Evolutionary conservation across 2,113 vertebrate species (phyloP).

Genomic region (Eulacestoma nigropectus): DNA sequence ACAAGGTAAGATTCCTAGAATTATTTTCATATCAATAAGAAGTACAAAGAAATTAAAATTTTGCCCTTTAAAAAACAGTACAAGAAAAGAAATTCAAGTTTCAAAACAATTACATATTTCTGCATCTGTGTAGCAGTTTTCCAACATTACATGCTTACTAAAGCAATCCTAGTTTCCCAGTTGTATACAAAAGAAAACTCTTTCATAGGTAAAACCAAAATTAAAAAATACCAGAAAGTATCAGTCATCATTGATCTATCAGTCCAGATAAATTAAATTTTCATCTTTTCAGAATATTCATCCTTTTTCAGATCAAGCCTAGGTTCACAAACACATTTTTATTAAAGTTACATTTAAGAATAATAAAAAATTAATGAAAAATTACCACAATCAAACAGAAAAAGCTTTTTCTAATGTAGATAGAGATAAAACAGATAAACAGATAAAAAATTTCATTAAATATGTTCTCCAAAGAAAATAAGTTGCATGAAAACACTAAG

Average conservation of each 20-base stretch:
- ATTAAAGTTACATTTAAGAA: not conserved
- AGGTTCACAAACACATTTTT: not conserved
- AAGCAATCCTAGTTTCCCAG: not conserved
- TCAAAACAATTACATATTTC: not conserved
- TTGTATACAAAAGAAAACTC: not conserved
- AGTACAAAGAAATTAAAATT: not conserved
- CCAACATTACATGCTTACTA: fast-evolving
- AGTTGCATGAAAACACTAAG: not conserved
- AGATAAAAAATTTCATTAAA: not conserved
- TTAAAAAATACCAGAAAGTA: not conserved
- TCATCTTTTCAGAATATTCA: not conserved
- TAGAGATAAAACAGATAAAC: not conserved
- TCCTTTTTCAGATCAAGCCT: not conserved
- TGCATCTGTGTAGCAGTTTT: not conserved
- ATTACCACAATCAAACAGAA: not conserved
- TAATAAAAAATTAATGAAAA: not conserved
- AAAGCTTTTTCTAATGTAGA: not conserved
- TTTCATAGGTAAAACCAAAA: not conserved
- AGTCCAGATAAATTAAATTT: not conserved
- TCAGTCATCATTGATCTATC: not conserved
- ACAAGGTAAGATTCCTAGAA: not conserved
- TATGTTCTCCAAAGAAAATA: not conserved
- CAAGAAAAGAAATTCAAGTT: not conserved
- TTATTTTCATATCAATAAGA: not conserved
- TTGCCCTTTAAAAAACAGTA: not conserved